A percentile compares a stretch with the other conserved stretches of the same genome.
Conservation (phyloP, 2,797 vertebrate species). For the Anolis apletophallus region DNA sequence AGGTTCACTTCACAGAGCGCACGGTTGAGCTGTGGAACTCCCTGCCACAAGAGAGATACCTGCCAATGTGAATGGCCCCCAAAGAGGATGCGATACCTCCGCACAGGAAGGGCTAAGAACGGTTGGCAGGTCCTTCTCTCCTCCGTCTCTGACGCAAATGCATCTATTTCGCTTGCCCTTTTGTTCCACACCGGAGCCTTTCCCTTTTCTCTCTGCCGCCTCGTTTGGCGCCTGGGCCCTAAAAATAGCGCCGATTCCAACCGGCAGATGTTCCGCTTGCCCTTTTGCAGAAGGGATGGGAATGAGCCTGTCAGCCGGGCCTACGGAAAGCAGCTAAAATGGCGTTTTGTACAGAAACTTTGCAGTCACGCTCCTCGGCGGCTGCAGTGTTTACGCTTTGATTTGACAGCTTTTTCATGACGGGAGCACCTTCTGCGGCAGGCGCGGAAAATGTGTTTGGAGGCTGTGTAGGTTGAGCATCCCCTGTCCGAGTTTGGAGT, state of each 20-base stretch:
- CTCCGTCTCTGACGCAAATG: background rate
- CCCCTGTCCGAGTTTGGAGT: too few relatives aligned
- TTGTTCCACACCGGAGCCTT: constrained; percentile 40
- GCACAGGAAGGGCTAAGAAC: too few relatives aligned
- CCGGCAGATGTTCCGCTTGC: constrained; percentile 80
- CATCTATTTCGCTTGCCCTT: background rate
- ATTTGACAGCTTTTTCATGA: too few relatives aligned
- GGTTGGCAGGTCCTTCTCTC: too few relatives aligned
- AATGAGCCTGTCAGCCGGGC: constrained; percentile 80
- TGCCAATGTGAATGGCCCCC: too few relatives aligned
- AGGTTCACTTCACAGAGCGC: too few relatives aligned
- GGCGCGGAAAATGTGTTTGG: background rate
- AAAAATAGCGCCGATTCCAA: constrained; percentile 78
- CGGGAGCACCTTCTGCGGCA: background rate
- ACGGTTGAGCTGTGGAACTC: too few relatives aligned
- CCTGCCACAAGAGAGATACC: too few relatives aligned
- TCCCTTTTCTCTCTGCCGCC: constrained; percentile 33
- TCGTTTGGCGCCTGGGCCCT: constrained; percentile 65
- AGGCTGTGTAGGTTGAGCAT: too few relatives aligned
- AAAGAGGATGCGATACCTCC: too few relatives aligned
- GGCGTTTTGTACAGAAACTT: constrained; percentile 72
- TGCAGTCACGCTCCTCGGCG: constrained; percentile 68
- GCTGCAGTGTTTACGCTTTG: constrained; percentile 35
- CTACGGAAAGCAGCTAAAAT: constrained; percentile 77
- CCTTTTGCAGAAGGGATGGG: constrained; percentile 74